phyloP scores from a whole-genome alignment of 1,140 invertebrate species.

The Formica exsecta region DNA sequence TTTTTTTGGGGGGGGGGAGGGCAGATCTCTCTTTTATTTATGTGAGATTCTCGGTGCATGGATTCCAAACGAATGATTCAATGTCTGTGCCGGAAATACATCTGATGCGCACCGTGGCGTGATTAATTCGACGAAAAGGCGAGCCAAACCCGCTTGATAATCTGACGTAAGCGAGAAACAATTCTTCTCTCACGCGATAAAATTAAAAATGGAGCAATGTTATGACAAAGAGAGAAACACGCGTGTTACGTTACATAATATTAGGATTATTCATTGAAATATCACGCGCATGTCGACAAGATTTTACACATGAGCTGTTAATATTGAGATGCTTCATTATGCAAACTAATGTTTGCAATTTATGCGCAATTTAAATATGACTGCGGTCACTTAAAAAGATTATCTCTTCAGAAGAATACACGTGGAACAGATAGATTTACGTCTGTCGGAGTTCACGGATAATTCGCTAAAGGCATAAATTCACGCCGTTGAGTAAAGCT shows the following conservation, averaged over 20 bases:
- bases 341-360: slow-evolving; percentile 34
- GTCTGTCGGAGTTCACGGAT: slow-evolving; percentile 19
- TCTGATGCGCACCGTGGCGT: slow-evolving; percentile 25
- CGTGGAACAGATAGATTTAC: slow-evolving; percentile 12
- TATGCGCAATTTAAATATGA: slow-evolving; percentile 20
- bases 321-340: background rate
- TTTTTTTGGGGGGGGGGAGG: background rate
- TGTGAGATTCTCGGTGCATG: slow-evolving; percentile 31
- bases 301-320: slow-evolving; percentile 16
- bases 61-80: slow-evolving; percentile 56
- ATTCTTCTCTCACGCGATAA: slow-evolving; percentile 11
- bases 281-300: background rate
- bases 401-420: slow-evolving; percentile 25
- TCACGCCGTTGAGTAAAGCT: background rate
- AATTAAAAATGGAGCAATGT: slow-evolving; percentile 29
- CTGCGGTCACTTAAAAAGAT: slow-evolving; percentile 20
- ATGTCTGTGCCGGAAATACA: slow-evolving; percentile 51
- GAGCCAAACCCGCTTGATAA: background rate
- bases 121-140: slow-evolving; percentile 52
- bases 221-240: background rate
- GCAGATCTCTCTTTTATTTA: slow-evolving; percentile 11
- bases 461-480: slow-evolving; percentile 33
- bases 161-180: slow-evolving; percentile 46
- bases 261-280: slow-evolving; percentile 31
- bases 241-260: slow-evolving; percentile 22